These are phyloP conservation scores for Gisinianus flammeolus DNA, from an alignment of 2,888 invertebrate genomes.

Conservation along the genomic window DNA sequence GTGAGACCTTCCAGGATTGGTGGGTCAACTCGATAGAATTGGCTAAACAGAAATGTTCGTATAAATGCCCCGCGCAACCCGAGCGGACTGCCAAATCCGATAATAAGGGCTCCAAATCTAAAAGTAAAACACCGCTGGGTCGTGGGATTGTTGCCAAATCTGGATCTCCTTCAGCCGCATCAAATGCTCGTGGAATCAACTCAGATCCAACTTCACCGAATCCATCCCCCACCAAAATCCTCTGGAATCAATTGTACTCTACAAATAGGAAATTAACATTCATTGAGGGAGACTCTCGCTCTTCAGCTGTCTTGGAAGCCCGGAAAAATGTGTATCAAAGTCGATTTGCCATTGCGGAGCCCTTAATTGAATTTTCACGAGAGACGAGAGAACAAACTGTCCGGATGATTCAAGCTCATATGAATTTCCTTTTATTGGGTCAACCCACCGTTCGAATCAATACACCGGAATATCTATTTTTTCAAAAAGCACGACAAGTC, in stretches of 20 bases:
- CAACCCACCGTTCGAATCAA: conserved; percentile 7
- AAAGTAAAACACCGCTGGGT: background rate
- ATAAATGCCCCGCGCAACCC: background rate
- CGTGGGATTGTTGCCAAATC: background rate
- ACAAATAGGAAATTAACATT: background rate
- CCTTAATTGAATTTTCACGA: background rate
- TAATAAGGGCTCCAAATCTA: background rate
- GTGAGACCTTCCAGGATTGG: conserved; percentile 1
- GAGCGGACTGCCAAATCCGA: background rate
- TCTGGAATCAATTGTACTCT: background rate
- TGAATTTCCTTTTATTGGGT: background rate
- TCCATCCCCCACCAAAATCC: background rate
- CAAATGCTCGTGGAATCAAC: background rate
- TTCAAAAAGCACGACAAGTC: conserved; percentile 41
- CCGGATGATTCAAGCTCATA: conserved; percentile 20
- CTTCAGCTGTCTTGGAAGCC: background rate
- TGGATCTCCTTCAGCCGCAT: background rate
- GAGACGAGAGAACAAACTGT: conserved; percentile 20
- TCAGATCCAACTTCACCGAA: background rate
- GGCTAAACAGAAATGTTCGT: background rate
- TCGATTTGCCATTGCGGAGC: conserved; percentile 3
- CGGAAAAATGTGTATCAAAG: background rate
- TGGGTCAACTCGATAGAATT: background rate
- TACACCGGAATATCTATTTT: conserved; percentile 38
- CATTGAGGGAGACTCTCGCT: background rate